A percentile compares a stretch with the other conserved stretches of the same genome.
Conservation (phyloP, 1,140 invertebrate genomes). For the Medauroidea extradentata region DNA sequence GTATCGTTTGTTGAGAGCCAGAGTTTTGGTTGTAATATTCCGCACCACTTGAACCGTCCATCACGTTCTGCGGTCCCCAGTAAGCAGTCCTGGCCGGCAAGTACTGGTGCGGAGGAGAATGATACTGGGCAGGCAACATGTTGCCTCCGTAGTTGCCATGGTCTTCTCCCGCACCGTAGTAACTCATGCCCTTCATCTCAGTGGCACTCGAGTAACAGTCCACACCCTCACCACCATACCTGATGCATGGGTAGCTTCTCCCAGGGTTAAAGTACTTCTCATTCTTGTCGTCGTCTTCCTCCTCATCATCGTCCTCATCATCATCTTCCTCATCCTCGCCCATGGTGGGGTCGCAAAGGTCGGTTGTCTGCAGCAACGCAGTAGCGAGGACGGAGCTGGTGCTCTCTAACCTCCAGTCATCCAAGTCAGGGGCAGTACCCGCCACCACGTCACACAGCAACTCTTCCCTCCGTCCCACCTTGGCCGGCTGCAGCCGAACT, state of each 20-base stretch:
- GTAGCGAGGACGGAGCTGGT: conserved; percentile 7
- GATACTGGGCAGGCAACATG: conserved; percentile 46
- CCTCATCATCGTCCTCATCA: conserved; percentile 39
- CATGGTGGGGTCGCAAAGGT: conserved; percentile 47
- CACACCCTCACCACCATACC: not conserved
- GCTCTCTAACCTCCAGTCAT: conserved; percentile 41
- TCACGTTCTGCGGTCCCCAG: conserved; percentile 9
- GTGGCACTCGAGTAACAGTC: conserved; percentile 3
- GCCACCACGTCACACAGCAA: conserved; percentile 1
- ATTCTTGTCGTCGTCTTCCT: conserved; percentile 36
- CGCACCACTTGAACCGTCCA: not conserved
- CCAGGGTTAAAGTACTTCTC: conserved; percentile 33
- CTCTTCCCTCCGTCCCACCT: conserved; percentile 26
- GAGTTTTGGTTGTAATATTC: conserved; percentile 32
- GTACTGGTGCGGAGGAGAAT: conserved; percentile 33
- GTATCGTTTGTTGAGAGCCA: conserved; percentile 67
- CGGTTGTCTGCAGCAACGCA: conserved; percentile 7
- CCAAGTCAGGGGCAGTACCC: conserved; percentile 32
- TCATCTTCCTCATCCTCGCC: conserved; percentile 52
- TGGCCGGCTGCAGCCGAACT: conserved; percentile 21
- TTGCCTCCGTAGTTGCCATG: conserved; percentile 42
- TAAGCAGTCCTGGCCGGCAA: conserved; percentile 9
- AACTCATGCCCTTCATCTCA: conserved; percentile 14
- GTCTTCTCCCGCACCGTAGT: conserved; percentile 19
- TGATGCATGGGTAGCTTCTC: conserved; percentile 11